Conservation (phyloP, 2,888 invertebrate genomes). For the Brenthis ino region DNA sequence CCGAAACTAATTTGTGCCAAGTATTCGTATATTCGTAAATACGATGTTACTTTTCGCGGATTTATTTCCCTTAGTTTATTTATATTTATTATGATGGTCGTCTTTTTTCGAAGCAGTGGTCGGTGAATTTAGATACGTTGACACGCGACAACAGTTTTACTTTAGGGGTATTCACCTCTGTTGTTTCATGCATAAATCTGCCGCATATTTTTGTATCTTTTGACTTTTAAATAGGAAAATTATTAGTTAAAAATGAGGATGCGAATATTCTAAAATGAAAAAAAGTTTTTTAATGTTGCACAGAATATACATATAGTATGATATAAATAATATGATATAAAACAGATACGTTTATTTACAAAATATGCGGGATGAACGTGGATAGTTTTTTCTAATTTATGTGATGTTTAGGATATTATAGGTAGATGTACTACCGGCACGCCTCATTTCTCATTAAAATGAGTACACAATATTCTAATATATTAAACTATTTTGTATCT, state of each 20-base stretch:
- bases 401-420: slow-evolving; percentile 3
- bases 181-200: not conserved
- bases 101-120: slow-evolving; percentile 18
- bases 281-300: not conserved
- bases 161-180: slow-evolving; percentile 10
- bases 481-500: too few relatives aligned
- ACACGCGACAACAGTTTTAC: not conserved
- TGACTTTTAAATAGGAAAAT: not conserved
- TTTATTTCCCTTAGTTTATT: slow-evolving; percentile 30
- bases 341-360: slow-evolving; percentile 22
- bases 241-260: not conserved
- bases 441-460: not conserved
- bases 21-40: slow-evolving; percentile 42
- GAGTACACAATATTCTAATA: too few relatives aligned
- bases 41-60: slow-evolving; percentile 30
- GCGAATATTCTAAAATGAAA: not conserved
- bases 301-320: slow-evolving; percentile 4
- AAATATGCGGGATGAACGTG: slow-evolving; percentile 10
- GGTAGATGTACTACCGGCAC: not conserved
- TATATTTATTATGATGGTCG: slow-evolving; percentile 21
- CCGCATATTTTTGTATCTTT: not conserved
- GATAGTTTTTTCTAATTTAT: slow-evolving; percentile 26
- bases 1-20: slow-evolving; percentile 55
- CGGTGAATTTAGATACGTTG: slow-evolving; percentile 11
- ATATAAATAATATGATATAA: slow-evolving; percentile 18